Percentiles rank a stretch among this genome's conserved stretches.
These are phyloP conservation scores for Bruchidius siliquastri DNA, from an alignment of 2,888 invertebrate genomes.

Conservation along the genomic window DNA sequence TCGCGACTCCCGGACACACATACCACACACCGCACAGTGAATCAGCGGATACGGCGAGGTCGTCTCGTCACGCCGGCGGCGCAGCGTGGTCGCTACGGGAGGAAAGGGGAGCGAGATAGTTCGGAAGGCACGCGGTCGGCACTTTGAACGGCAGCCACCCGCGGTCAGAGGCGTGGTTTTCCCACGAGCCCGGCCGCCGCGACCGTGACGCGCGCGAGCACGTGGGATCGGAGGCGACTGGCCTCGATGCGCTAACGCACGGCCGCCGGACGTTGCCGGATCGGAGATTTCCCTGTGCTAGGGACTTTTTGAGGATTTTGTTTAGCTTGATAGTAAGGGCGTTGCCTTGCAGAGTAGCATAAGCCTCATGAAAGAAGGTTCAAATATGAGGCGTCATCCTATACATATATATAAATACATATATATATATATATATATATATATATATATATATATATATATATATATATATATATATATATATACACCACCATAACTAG, in stretches of 20 bases:
- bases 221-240: slow-evolving; percentile 43
- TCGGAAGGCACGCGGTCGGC: slow-evolving; percentile 26
- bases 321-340: too few species aligned
- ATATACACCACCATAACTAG: too few species aligned
- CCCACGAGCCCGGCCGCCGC: slow-evolving; percentile 44
- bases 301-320: too few species aligned
- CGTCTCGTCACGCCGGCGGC: slow-evolving; percentile 3
- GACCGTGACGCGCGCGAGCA: slow-evolving; percentile 45
- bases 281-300: background rate
- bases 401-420: too few species aligned
- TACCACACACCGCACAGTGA: slow-evolving; percentile 14
- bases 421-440: too few species aligned
- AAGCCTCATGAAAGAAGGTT: too few species aligned
- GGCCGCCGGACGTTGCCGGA: slow-evolving; percentile 5
- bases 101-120: slow-evolving; percentile 4
- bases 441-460: too few species aligned
- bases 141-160: slow-evolving; percentile 37
- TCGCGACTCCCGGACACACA: slow-evolving; percentile 19
- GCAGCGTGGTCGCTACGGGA: background rate
- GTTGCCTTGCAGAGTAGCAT: too few species aligned
- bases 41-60: slow-evolving; percentile 23
- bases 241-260: slow-evolving; percentile 11
- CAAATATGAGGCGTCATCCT: too few species aligned
- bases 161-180: slow-evolving; percentile 43
- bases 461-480: too few species aligned